A percentile compares a stretch with the other conserved stretches of the same genome.
phyloP scores from a whole-genome alignment of 2,113 vertebrate species.

The Ceuthmochares aereus region DNA sequence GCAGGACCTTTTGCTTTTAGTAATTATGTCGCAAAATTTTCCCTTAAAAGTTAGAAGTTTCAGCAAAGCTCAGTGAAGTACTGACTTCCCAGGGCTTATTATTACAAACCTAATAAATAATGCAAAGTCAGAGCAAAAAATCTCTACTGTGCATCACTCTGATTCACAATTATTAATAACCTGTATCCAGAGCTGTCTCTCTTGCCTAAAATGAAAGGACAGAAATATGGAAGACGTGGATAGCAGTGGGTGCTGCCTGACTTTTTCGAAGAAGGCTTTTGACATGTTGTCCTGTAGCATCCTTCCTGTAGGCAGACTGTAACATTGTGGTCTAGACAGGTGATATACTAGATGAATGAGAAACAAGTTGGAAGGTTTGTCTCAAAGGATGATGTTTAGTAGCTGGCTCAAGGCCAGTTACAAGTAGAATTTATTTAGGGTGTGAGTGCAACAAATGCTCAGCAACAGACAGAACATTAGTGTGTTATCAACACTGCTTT shows the following conservation, averaged over 20 bases:
- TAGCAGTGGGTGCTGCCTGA: background rate
- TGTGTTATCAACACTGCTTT: too few relatives aligned
- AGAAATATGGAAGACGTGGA: background rate
- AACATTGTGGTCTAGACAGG: too few relatives aligned
- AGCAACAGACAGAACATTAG: too few relatives aligned
- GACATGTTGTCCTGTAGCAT: accelerated
- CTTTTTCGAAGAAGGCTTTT: background rate
- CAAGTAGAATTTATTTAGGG: background rate
- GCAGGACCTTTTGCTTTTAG: background rate
- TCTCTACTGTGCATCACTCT: background rate
- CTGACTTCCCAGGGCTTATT: background rate
- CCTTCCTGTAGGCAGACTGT: background rate
- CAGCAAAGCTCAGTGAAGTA: background rate
- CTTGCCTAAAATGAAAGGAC: background rate
- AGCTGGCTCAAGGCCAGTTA: background rate
- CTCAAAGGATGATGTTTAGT: background rate
- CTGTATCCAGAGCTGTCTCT: background rate
- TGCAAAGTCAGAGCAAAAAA: background rate
- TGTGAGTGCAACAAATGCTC: background rate
- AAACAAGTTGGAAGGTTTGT: background rate
- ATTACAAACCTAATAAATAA: background rate
- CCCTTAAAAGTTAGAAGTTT: background rate
- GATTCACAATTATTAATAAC: background rate
- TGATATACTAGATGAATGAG: background rate
- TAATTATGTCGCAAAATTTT: background rate